Conservation (phyloP, 2,113 vertebrate genomes). For the Cyanoramphus novaezelandiae region DNA sequence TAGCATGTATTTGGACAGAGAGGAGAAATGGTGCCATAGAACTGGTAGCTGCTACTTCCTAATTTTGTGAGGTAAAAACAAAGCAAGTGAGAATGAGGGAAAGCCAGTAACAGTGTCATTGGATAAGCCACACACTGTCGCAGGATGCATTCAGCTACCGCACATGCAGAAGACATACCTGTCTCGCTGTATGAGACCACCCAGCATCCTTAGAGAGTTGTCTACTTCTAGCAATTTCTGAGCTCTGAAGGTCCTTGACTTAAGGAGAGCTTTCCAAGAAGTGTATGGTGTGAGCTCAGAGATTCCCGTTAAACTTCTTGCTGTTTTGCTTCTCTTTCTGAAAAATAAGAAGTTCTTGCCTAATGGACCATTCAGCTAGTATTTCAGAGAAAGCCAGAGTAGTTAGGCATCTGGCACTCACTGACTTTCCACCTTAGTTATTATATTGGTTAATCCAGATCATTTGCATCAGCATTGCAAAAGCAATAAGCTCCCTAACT, state of each 20-base stretch:
- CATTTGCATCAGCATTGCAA: background rate
- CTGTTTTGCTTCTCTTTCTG: background rate
- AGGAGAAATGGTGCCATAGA: background rate
- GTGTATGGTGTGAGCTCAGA: background rate
- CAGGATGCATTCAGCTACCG: background rate
- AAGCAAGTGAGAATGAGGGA: background rate
- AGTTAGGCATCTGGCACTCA: background rate
- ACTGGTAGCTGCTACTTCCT: background rate
- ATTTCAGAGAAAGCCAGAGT: background rate
- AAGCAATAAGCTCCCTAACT: background rate
- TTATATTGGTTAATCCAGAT: background rate
- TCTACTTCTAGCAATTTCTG: background rate
- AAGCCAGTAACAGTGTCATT: background rate
- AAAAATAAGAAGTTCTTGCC: background rate
- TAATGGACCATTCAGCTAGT: background rate
- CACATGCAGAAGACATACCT: background rate
- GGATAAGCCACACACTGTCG: background rate
- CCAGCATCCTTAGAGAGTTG: background rate
- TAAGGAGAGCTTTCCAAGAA: background rate
- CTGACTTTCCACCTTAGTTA: background rate
- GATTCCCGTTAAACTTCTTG: background rate
- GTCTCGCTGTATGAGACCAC: background rate
- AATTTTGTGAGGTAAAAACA: background rate
- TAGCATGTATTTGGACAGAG: background rate
- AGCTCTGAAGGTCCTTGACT: background rate